phyloP scores from a whole-genome alignment of 2,113 vertebrate species.

The Erpornis zantholeuca region DNA sequence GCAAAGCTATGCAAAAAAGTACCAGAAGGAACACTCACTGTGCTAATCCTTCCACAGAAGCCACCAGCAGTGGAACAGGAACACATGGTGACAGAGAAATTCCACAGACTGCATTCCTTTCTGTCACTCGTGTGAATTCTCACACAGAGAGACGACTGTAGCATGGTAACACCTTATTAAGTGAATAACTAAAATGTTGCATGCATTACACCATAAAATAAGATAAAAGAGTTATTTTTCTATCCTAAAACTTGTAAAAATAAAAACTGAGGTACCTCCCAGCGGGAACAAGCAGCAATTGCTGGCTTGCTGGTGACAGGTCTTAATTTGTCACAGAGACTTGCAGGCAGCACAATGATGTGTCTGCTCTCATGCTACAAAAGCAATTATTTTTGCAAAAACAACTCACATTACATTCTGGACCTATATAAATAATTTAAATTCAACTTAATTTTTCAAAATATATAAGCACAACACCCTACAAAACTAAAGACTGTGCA shows the following conservation, averaged over 20 bases:
- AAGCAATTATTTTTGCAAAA: constrained; percentile 1
- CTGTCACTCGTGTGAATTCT: accelerated
- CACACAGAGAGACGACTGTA: neutral
- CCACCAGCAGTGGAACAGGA: neutral
- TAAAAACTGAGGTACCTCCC: neutral
- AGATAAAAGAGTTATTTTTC: neutral
- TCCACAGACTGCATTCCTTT: neutral
- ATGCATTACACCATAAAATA: neutral
- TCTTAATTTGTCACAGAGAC: neutral
- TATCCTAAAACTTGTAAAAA: neutral
- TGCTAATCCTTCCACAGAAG: neutral
- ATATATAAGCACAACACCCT: neutral
- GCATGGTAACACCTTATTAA: neutral
- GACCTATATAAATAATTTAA: neutral
- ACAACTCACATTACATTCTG: neutral
- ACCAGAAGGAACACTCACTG: neutral
- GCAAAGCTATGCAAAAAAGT: neutral
- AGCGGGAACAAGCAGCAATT: constrained; percentile 1
- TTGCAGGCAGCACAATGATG: neutral
- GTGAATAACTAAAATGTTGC: neutral
- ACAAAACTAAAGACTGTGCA: neutral
- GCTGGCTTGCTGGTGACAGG: neutral
- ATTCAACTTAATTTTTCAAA: neutral
- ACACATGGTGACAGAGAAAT: neutral
- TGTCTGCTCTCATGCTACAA: neutral